These are phyloP conservation scores for Phalloptychus januarius DNA, from an alignment of 2,797 vertebrate genomes.

Conservation along the genomic window DNA sequence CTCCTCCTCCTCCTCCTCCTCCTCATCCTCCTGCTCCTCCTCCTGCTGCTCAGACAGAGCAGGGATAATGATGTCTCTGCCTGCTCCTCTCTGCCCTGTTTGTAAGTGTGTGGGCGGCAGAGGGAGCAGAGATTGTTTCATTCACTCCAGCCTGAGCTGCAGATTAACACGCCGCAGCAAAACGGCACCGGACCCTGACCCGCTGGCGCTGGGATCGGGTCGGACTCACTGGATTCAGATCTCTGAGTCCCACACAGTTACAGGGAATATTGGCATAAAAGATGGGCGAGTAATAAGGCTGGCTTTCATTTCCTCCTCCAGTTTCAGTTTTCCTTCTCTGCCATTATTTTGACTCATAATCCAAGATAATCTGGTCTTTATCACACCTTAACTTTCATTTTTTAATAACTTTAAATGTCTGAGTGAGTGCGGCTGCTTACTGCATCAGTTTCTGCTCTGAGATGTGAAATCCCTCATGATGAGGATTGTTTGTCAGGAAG, in stretches of 20 bases:
- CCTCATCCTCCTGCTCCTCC: neutral
- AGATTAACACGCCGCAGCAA: constrained; percentile 62
- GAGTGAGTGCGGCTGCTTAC: neutral
- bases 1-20: neutral
- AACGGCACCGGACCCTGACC: constrained; percentile 51
- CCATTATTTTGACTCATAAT: constrained; percentile 19
- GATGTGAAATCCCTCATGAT: constrained; percentile 32
- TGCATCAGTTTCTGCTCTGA: constrained; percentile 9
- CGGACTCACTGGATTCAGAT: constrained; percentile 48
- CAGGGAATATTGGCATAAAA: neutral
- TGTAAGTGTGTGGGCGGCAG: constrained; percentile 65
- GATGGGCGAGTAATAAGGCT: constrained; percentile 18
- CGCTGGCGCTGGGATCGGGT: constrained; percentile 55
- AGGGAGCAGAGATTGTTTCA: constrained; percentile 58
- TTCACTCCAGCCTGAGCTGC: constrained; percentile 65
- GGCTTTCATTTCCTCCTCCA: constrained; percentile 1
- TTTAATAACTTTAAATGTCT: constrained; percentile 6
- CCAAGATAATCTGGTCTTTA: constrained; percentile 21
- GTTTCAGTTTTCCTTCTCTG: neutral
- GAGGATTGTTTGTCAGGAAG: constrained; percentile 49
- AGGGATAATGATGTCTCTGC: constrained; percentile 60
- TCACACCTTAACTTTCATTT: neutral
- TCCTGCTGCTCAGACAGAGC: constrained; percentile 38
- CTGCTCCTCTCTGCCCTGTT: constrained; percentile 53
- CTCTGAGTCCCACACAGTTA: constrained; percentile 13